Evolutionary conservation across 1,140 invertebrate species (phyloP), one percentile per base, ranked within the genome.

Genomic region (Akabosia matsudoensis): DNA sequence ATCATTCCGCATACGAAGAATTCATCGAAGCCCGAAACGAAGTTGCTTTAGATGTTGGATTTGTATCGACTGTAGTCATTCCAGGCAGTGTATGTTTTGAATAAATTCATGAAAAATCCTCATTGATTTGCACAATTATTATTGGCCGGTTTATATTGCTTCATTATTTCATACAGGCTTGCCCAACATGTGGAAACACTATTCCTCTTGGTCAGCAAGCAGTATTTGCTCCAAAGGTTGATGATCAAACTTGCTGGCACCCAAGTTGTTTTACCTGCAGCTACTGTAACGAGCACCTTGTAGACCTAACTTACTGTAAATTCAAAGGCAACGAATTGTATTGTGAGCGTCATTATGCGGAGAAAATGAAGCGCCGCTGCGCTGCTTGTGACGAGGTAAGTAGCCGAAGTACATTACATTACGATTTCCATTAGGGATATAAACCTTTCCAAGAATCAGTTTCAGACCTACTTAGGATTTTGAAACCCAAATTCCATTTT

Each of bases 321-420:
- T 89, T 93, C 83, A 92, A 96, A 77, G 92, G 93, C 75, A 88
- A 88, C 28, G 28, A 67, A 72, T 87, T 97, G 51, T 97, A 92
- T 85, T 97, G 96, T 85, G 94, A 96, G 83, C 88, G 96, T 73
- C 96, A 97, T 85, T 97, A 97, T 85, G 94, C 95, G 18, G 95
- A 97, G 85, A 89, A 93, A 82, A 87, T 97, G 79, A 96, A 96
- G 85, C 94, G 95, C 1, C 87, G 96, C 82, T 97, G 96, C 84
- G 89, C 93, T 45, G 93, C 93, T 78, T 97, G 96, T 86, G 95
- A 97, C 87, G 95, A 97, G 91, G 95, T 97, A 85, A 90, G n/a
- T n/a, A n/a, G n/a, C n/a, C n/a, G n/a, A n/a, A n/a, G 91, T 67
- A 13, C 22, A 67, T 16, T 31, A 30, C 30, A 67, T 22, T 30